Base-by-base conservation (phyloP, 2,888 invertebrate species). In the Galeopsomyia nigrocyanea region DNA sequence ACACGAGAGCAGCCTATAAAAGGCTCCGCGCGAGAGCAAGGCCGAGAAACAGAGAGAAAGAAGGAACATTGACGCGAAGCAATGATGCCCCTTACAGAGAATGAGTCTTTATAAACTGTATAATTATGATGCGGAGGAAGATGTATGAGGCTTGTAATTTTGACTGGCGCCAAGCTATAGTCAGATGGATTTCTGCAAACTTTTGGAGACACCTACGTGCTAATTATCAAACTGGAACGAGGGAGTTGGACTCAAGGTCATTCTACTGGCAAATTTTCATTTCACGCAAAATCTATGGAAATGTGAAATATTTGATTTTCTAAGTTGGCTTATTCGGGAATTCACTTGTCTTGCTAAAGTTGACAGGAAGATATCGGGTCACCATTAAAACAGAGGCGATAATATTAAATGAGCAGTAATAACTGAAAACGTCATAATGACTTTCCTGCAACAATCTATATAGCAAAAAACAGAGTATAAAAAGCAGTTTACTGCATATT, bases 161-260 rank as follows among this genome's bases (percentile, higher is more conserved):
- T 85, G 80, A 81, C 70, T 85, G 86, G 86, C 86, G 85, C 86
- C 86, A 86, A 17, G 31, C 74, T 17, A n/a, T n/a, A 57, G 73
- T 61, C 14, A 53, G 49, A 58, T 46, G 13, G 55, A 63, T 61
- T 39, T 47, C 66, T 26, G 56, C 60, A 61, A 68, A 56, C 68
- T 63, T 66, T 83, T 83, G 84, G 86, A 84, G 86, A 86, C 86
- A 85, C 82, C 82, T 82, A 81, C 84, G 80, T 82, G 80, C 79
- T 82, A 84, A 85, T 86, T 84, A 85, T 83, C 79, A 79, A 79
- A 78, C 78, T 75, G 75, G 68, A 77, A 76, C 75, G 77, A 76
- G 76, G 64, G 57, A 58, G 71, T 14, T 68, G 56, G 47, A 55
- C 46, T 57, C 57, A 71, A 71, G n/a, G 21, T 39, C 56, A 47